phyloP scores from a whole-genome alignment of 2,797 vertebrate species.

The Mormyrops boulengeri region DNA sequence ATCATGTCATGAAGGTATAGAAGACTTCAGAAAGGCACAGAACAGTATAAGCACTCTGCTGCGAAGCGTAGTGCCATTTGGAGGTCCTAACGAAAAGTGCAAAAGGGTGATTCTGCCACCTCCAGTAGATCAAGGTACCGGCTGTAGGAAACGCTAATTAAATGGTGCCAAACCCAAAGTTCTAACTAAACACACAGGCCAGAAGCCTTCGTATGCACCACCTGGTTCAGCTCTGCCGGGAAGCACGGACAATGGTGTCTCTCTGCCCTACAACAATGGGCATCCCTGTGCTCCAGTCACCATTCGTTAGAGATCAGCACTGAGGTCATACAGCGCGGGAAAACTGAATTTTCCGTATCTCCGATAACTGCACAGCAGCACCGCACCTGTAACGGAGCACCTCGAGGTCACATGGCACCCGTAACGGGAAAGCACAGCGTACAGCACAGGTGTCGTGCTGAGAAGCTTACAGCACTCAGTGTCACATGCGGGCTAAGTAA shows the following conservation, averaged over 20 bases:
- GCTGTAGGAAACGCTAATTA: not conserved
- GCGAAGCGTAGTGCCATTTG: not conserved
- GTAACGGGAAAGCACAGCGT: not conserved
- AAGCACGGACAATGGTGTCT: not conserved
- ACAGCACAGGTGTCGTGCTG: not conserved
- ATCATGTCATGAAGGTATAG: not conserved
- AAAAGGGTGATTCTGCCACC: not conserved
- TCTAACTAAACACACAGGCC: not conserved
- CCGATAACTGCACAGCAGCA: not conserved
- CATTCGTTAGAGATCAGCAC: not conserved
- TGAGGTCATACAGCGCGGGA: not conserved
- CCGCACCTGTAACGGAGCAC: not conserved
- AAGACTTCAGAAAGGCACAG: not conserved
- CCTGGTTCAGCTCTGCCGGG: not conserved
- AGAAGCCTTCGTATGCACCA: not conserved
- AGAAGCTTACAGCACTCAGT: no score
- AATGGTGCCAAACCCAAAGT: not conserved
- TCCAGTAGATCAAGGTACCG: not conserved
- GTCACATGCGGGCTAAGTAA: not conserved
- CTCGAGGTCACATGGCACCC: not conserved
- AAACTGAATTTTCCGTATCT: not conserved
- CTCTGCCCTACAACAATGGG: conserved; percentile 1
- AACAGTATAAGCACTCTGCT: not conserved
- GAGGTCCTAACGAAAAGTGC: not conserved
- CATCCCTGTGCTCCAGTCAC: not conserved